phyloP scores from a whole-genome alignment of 2,797 vertebrate genomes.

The Platalea minor region DNA sequence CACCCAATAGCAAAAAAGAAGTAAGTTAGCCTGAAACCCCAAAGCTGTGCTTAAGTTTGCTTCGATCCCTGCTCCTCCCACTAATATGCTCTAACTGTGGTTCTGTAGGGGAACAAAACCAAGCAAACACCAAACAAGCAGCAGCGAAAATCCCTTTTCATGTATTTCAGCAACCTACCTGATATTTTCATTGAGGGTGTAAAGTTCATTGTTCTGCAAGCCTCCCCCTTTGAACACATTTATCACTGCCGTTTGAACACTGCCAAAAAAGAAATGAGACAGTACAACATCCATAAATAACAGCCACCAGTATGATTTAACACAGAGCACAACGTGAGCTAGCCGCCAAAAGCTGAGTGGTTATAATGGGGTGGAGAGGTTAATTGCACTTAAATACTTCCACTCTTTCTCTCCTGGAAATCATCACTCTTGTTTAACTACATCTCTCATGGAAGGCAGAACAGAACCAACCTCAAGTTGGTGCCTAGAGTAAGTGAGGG shows the following conservation, averaged over 20 bases:
- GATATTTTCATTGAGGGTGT: slow-evolving; percentile 91
- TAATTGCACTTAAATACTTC: background rate
- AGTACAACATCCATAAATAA: background rate
- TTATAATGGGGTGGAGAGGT: background rate
- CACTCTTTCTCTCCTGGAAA: background rate
- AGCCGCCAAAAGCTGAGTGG: background rate
- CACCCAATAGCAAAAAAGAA: background rate
- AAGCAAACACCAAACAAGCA: background rate
- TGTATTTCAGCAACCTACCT: slow-evolving; percentile 74
- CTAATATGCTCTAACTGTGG: background rate
- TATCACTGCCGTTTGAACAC: slow-evolving; percentile 93
- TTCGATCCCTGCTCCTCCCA: background rate
- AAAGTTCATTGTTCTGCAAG: slow-evolving; percentile 89
- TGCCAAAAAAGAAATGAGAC: slow-evolving; percentile 67
- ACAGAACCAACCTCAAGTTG: background rate
- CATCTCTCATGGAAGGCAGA: background rate
- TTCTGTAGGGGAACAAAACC: background rate
- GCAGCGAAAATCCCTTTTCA: background rate
- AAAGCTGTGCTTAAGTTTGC: background rate
- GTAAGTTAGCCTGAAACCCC: background rate
- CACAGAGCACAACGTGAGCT: background rate
- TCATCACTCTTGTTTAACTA: background rate
- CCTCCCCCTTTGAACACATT: slow-evolving; percentile 92
- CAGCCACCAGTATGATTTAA: background rate
- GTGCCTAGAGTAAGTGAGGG: background rate